phyloP scores from a whole-genome alignment of 2,113 vertebrate species.

The Pogonocichla stellata region DNA sequence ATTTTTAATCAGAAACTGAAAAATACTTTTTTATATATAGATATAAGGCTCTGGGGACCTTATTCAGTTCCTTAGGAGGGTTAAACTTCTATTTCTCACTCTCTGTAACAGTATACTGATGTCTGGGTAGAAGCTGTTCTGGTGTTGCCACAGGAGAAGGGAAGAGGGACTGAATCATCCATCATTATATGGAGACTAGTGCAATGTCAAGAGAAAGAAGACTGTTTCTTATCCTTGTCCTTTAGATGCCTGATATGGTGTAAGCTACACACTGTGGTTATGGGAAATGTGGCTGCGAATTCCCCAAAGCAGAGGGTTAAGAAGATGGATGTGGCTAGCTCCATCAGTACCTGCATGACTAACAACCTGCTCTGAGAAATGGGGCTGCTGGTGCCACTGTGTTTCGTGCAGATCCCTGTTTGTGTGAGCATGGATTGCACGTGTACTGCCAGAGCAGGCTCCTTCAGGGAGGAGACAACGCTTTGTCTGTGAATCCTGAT shows the following conservation, averaged over 20 bases:
- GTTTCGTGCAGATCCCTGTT: background rate
- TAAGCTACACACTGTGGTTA: fast-evolving
- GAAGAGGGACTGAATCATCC: background rate
- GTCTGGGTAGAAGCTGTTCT: background rate
- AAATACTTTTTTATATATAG: background rate
- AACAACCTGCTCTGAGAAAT: background rate
- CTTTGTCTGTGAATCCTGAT: background rate
- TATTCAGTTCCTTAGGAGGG: background rate
- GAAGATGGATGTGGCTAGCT: background rate
- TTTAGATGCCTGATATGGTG: background rate
- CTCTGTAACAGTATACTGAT: background rate
- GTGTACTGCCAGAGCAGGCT: background rate
- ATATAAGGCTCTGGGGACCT: background rate
- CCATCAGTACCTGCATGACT: background rate
- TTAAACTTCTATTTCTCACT: background rate
- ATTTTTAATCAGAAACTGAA: background rate
- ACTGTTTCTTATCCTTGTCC: background rate
- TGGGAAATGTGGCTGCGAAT: background rate
- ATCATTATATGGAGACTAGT: no score
- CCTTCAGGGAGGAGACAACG: background rate
- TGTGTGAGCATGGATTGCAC: background rate
- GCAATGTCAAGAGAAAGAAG: background rate
- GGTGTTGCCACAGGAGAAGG: background rate
- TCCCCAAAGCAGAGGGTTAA: background rate
- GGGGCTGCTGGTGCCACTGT: background rate